Conservation (phyloP, 2,888 invertebrate species). For the Aphidoletes aphidimyza region DNA sequence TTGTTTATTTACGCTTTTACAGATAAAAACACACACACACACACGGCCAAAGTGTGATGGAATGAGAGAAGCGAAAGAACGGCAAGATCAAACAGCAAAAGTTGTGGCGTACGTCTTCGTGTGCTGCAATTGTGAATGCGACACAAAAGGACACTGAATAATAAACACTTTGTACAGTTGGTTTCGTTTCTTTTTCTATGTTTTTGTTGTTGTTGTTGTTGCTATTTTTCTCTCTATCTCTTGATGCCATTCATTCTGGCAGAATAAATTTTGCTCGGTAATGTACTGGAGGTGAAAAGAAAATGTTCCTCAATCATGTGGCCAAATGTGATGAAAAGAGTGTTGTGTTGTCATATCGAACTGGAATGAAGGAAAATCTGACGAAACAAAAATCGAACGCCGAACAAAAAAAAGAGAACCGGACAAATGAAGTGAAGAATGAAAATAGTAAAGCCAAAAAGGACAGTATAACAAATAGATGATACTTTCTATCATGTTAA, state of each 20-base stretch:
- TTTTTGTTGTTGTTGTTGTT: no score
- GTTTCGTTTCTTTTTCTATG: neutral
- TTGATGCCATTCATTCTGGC: neutral
- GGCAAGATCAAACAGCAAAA: constrained; percentile 11
- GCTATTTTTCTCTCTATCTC: neutral
- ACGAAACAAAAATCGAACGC: constrained; percentile 30
- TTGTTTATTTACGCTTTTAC: constrained; percentile 27
- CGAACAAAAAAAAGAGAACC: neutral
- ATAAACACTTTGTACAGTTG: constrained; percentile 13
- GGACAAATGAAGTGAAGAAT: constrained; percentile 48
- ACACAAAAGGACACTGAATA: constrained; percentile 40
- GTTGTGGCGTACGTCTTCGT: constrained; percentile 9
- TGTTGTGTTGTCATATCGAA: neutral
- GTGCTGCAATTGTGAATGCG: constrained; percentile 6
- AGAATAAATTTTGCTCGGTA: no score
- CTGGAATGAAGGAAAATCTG: neutral
- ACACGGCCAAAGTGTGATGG: no score
- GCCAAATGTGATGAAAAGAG: neutral
- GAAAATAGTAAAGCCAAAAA: constrained; percentile 28
- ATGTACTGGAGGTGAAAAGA: no score
- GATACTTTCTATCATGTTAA: constrained; percentile 48
- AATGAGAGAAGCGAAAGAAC: neutral
- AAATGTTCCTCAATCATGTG: no score
- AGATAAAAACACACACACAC: no score
- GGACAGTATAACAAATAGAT: constrained; percentile 39